Evolutionary conservation across 1,140 invertebrate species (phyloP), one percentile per base, ranked within the genome.

Genomic region (Drosophila albomicans): DNA sequence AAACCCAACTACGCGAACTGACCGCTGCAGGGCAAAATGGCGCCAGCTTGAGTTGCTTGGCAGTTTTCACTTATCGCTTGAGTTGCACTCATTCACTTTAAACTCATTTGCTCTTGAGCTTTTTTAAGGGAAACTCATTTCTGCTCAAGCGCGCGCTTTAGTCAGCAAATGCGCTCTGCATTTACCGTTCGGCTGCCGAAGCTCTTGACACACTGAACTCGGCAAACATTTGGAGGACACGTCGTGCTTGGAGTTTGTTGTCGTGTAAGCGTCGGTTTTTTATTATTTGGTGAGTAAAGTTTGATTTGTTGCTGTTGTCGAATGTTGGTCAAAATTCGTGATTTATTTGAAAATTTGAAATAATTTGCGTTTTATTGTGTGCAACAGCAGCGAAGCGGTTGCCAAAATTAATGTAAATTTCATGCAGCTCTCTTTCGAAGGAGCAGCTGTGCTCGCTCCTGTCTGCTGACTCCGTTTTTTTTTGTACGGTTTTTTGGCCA

Each of bases 121-220:
- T 20, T 66, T 25, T 2, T 8, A 10, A 2, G 2, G 3, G 0
- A 1, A 35, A 76, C 81, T 84, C 76, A 71, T 57, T 2, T 13
- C 52, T 78, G 82, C 82, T 35, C 82, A 84, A 28, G 80, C 82
- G 77, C 85, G 57, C 77, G n/a, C 77, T 79, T 79, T 46, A 54
- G 32, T 73, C 74, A 72, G 77, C 77, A 59, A 11, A 2, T 13
- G 8, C 52, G 58, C 79, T 75, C 84, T 88, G 20, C n/a, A 0
- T 25, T 59, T 5, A 54, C 32, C 46, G 51, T 30, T 56, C 16
- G 49, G 30, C 41, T 25, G 58, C 58, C 71, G 75, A 79, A 41
- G 64, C 54, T 56, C 38, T 75, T 88, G 84, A 88, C 84, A 88
- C 85, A 88, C 85, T 88, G 84, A 88, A 88, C 84, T 88, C 84